Conservation (phyloP, 1,140 invertebrate genomes). For the Macrosteles quadrilineatus region DNA sequence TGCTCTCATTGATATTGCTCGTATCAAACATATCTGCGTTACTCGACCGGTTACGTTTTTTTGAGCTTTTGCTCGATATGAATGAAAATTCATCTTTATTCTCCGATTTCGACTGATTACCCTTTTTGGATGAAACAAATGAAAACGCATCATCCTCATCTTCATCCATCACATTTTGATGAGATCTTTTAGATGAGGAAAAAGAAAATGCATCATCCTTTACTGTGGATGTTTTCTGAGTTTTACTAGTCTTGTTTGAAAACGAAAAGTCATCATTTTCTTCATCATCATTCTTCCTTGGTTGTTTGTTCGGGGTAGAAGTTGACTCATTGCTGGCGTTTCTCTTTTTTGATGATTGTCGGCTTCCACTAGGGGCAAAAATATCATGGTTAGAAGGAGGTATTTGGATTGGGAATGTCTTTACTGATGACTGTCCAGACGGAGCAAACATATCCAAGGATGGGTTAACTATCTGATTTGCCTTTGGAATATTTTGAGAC, state of each 20-base stretch:
- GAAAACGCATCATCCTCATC: background rate
- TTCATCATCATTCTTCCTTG: background rate
- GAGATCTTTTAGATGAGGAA: background rate
- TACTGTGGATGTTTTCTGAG: background rate
- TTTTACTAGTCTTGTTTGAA: background rate
- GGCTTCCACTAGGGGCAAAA: background rate
- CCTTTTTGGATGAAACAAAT: background rate
- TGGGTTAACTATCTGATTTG: background rate
- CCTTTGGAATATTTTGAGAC: no score
- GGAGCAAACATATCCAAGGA: constrained; percentile 13
- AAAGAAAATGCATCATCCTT: constrained; percentile 14
- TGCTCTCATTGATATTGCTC: background rate
- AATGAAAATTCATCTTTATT: constrained; percentile 3
- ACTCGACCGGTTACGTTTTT: background rate
- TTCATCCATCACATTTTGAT: background rate
- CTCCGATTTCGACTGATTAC: background rate
- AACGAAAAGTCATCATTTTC: background rate
- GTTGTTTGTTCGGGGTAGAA: background rate
- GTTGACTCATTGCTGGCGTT: background rate
- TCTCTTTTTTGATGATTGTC: no score
- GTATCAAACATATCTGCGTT: background rate
- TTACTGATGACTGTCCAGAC: background rate
- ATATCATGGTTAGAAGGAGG: background rate
- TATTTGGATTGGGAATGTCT: background rate
- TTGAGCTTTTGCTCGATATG: background rate